A percentile compares a stretch with the other conserved stretches of the same genome.
phyloP scores from a whole-genome alignment of 2,113 vertebrate genomes.

The Formicarius rufipectus region DNA sequence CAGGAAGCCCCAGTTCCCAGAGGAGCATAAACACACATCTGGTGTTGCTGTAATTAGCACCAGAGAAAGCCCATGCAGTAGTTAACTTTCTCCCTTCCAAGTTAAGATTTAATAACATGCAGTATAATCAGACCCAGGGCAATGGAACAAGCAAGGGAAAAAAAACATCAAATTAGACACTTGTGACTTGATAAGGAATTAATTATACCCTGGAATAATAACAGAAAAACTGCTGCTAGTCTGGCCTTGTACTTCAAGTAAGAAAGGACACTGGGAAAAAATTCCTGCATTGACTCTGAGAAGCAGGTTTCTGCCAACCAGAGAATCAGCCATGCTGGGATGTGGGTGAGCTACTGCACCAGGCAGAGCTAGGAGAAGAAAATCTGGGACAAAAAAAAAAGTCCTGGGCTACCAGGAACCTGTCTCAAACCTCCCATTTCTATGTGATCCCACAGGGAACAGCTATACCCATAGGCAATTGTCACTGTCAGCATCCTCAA shows the following conservation, averaged over 20 bases:
- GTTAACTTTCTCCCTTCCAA: slow-evolving; percentile 50
- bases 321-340: not conserved
- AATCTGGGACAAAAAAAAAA: not conserved
- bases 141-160: not conserved
- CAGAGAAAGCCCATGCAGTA: not conserved
- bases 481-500: not conserved
- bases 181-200: slow-evolving; percentile 7
- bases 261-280: not conserved
- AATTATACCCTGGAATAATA: not conserved
- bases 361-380: not conserved
- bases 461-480: not conserved
- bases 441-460: not conserved
- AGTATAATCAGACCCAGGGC: not conserved
- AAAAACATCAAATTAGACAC: not conserved
- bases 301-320: not conserved
- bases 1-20: slow-evolving; percentile 6
- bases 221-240: not conserved
- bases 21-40: not conserved
- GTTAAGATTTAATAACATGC: not conserved
- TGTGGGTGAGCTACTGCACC: not conserved
- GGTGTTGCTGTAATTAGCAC: slow-evolving; percentile 24
- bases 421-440: not conserved
- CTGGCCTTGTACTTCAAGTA: not conserved
- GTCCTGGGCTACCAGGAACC: not conserved
- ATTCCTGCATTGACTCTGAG: not conserved